phyloP scores from a whole-genome alignment of 1,140 invertebrate species.

The Proctacanthus coquilletti region DNA sequence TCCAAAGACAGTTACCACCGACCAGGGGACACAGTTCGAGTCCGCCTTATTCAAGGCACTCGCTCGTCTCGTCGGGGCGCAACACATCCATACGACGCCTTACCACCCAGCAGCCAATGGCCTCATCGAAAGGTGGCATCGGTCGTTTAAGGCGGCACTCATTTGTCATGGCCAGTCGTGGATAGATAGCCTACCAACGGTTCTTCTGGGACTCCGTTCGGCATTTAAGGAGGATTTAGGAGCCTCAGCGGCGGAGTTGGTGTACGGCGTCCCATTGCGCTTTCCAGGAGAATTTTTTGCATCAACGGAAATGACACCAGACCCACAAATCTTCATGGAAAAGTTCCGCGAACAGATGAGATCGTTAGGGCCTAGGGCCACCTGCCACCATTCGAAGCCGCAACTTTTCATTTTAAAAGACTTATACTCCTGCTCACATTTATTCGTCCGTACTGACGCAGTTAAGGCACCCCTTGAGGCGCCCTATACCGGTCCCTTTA shows the following conservation, averaged over 20 bases:
- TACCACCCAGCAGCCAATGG: slow-evolving; percentile 25
- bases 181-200: slow-evolving; percentile 15
- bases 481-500: too few relatives aligned
- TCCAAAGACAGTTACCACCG: slow-evolving; percentile 15
- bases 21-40: slow-evolving; percentile 24
- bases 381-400: slow-evolving; percentile 11
- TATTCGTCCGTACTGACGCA: too few relatives aligned
- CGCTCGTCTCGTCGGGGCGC: slow-evolving; percentile 9
- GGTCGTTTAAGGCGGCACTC: too few relatives aligned
- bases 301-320: neutral
- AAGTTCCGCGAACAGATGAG: slow-evolving; percentile 11
- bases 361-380: slow-evolving; percentile 6
- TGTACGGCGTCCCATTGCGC: slow-evolving; percentile 14
- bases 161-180: slow-evolving; percentile 25
- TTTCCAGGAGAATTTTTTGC: slow-evolving; percentile 26
- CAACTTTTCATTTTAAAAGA: too few relatives aligned
- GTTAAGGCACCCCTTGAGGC: too few relatives aligned
- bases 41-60: slow-evolving; percentile 12
- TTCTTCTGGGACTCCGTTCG: slow-evolving; percentile 18
- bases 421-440: too few relatives aligned
- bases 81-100: slow-evolving; percentile 12
- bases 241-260: slow-evolving; percentile 6
- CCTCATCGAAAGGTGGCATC: slow-evolving; percentile 16
- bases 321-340: slow-evolving; percentile 8
- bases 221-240: slow-evolving; percentile 8